phyloP scores from a whole-genome alignment of 2,888 invertebrate species.

The Pyrochroa serraticornis region DNA sequence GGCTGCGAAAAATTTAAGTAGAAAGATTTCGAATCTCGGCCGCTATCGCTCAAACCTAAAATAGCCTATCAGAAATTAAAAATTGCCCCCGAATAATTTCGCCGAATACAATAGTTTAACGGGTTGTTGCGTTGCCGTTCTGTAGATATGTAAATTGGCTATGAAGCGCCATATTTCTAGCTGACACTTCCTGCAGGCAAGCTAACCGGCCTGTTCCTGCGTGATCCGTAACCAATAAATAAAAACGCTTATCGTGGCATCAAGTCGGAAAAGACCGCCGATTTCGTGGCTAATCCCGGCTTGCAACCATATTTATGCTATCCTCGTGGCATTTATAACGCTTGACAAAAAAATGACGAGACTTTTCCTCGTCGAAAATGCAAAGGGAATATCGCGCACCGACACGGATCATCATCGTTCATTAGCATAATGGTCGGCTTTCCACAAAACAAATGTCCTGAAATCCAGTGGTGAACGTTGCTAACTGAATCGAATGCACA shows the following conservation, averaged over 20 bases:
- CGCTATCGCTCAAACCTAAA: no score
- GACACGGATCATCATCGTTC: conserved; percentile 50
- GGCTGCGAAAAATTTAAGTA: no score
- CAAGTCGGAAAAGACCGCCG: conserved; percentile 1
- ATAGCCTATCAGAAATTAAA: no score
- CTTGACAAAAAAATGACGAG: conserved; percentile 43
- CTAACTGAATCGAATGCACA: conserved; percentile 27
- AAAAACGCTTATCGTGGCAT: neutral
- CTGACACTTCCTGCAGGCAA: no score
- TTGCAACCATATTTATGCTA: conserved; percentile 27
- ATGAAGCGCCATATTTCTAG: no score
- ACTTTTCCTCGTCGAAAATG: conserved; percentile 38
- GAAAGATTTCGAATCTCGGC: no score
- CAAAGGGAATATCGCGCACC: conserved; percentile 47
- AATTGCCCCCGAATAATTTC: no score
- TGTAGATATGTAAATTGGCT: no score
- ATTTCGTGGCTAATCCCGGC: conserved; percentile 28
- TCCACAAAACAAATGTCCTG: conserved; percentile 39
- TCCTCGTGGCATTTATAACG: conserved; percentile 41
- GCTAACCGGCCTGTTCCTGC: neutral
- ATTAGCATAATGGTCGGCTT: conserved; percentile 49
- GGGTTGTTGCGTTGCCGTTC: neutral
- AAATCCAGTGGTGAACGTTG: conserved; percentile 30
- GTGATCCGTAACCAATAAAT: neutral
- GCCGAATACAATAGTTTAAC: no score